Evolutionary conservation across 23 tunicate genomes (phyloP).

Genomic region (Styela clava): DNA sequence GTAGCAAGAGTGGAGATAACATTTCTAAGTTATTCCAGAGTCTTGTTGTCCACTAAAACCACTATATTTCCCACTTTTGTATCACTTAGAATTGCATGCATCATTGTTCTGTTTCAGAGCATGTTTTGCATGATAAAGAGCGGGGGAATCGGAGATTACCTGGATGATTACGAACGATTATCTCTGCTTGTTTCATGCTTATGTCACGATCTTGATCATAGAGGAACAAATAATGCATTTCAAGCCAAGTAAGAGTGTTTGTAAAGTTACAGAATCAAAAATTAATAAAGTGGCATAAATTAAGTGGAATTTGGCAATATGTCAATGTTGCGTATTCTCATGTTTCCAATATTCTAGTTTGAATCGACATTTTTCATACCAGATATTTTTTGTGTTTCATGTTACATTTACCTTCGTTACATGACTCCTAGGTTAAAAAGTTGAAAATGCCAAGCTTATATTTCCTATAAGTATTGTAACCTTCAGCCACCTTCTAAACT

Average conservation of each 20-base stretch:
- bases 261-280: not conserved
- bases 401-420: too few species aligned
- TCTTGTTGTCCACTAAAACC: too few species aligned
- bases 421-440: too few species aligned
- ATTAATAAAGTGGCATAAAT: too few species aligned
- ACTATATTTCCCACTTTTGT: not conserved
- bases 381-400: not conserved
- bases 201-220: constrained; percentile 91
- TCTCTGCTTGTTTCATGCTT: constrained; percentile 77
- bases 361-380: not conserved
- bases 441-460: too few species aligned
- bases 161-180: constrained; percentile 64
- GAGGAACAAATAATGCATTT: constrained; percentile 91
- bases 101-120: constrained; percentile 47
- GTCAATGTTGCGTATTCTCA: not conserved
- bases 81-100: not conserved
- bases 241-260: constrained; percentile 68
- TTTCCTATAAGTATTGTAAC: too few species aligned
- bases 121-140: constrained; percentile 80
- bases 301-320: too few species aligned
- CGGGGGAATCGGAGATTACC: constrained; percentile 46
- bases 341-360: too few species aligned
- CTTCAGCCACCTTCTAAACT: too few species aligned
- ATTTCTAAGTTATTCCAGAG: too few species aligned
- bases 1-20: too few species aligned